Conservation (phyloP, 2,797 vertebrate species). For the Peromyscus melanophrys region DNA sequence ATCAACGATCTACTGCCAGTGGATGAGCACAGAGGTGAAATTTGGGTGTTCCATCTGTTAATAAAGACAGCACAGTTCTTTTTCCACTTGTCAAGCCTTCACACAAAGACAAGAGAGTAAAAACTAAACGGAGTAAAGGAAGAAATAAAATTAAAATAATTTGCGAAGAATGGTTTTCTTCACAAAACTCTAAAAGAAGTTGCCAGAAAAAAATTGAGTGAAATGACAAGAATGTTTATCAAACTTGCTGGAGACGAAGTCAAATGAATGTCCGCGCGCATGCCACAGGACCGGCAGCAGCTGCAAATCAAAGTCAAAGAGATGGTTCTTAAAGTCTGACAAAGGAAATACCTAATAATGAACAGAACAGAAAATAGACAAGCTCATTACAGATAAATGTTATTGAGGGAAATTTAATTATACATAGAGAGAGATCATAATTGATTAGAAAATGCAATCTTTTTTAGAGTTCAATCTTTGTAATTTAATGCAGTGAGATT, state of each 20-base stretch:
- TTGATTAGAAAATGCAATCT: neutral
- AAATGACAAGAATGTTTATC: neutral
- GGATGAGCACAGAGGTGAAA: neutral
- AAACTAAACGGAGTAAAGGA: neutral
- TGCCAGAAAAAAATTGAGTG: neutral
- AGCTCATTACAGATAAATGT: neutral
- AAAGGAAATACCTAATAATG: neutral
- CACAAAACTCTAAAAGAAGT: neutral
- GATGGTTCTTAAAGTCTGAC: neutral
- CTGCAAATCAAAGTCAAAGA: slow-evolving; percentile 41
- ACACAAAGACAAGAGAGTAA: neutral
- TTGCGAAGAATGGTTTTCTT: slow-evolving; percentile 15
- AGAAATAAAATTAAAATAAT: slow-evolving; percentile 23
- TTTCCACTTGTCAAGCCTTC: neutral
- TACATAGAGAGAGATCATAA: neutral
- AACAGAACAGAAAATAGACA: neutral
- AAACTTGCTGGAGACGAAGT: slow-evolving; percentile 40
- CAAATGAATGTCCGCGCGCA: neutral
- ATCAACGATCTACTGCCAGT: neutral
- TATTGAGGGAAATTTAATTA: neutral
- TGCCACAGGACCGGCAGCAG: neutral
- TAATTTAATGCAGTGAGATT: neutral
- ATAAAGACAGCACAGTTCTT: neutral
- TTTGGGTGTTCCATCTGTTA: neutral
- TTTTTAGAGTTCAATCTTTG: neutral